Evolutionary conservation across 2,888 invertebrate species (phyloP), one percentile per base, ranked within the genome.

Genomic region (Brachypalpus laphriformis): DNA sequence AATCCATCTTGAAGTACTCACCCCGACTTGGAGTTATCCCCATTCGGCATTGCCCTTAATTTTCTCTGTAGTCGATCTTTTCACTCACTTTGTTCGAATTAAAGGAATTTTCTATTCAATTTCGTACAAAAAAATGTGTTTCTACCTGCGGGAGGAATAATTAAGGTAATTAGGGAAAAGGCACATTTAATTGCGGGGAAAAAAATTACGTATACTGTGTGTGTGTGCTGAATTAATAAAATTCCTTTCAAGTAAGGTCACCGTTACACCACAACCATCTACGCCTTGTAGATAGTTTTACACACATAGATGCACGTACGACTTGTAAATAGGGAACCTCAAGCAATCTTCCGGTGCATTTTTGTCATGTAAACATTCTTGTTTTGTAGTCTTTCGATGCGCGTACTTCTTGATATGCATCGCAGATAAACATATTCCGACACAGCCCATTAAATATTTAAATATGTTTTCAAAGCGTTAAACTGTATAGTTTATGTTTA

Each of bases 371-470:
- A 66, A 49, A 70, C 49, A 68, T 42, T 68, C 6, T 14, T 14
- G 14, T 14, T 14, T 8, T 6, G 18, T 18, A 45, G 8, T 7
- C 18, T 1, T 2, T 25, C 11, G 20, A 54, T 22, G 18, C 25
- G 45, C 16, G 40, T 11, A 42, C 65, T 65, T 51, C 11, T 56
- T 8, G 0, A 8, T 63, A 37, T 72, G 59, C 51, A 63, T 61
- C 56, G 65, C 59, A 20, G 47, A 78, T 66, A 72, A 72, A 72
- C 66, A 71, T 71, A 76, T 71, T 59, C 59, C 75, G 65, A 75
- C 85, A 75, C 70, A 71, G 81, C 56, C 75, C 57, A 81, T 85
- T 85, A 81, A 85, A 85, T 85, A 76, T 81, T 85, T 81, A 75
- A 85, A 85, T 81, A 75, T 68, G 61, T 71, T 81, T 81, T 81